Base-by-base conservation (phyloP, 2,797 vertebrate species). In the Champsocephalus gunnari region DNA sequence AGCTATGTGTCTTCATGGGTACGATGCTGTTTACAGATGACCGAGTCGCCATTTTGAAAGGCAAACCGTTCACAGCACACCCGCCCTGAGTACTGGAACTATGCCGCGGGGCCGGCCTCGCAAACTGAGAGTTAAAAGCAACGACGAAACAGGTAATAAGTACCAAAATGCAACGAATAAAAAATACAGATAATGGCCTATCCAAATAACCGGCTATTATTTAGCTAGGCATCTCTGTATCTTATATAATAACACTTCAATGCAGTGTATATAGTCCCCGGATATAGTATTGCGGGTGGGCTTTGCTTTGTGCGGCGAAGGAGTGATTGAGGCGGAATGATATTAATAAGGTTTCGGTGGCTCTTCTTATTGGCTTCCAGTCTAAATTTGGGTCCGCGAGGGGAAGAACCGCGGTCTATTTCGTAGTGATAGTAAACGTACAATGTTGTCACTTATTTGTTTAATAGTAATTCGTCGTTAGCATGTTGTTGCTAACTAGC, bases 31-130 rank as follows among this genome's bases (percentile, higher is more conserved):
- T 75, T 74, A 67, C 72, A 57, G 80, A 85, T 67, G 87, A 91
- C 73, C 73, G 85, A 81, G 86, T 87, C 94, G 93, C 95, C 95
- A 96, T 96, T 95, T 96, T 96, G 95, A 92, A 95, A 94, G 90
- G 84, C 92, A 85, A 90, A 86, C 82, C 90, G 94, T 92, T 94
- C 95, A 95, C 94, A 95, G 93, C 92, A 95, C 94, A 95, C 94
- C 94, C 94, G 86, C 90, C 74, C 90, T 77, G 87, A 94, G 90
- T 90, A 89, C 94, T 94, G 95, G 94, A 94, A 96, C 96, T 95
- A 98, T 98, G 97, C 97, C 97, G 97, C 97, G 96, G 96, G 97
- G 97, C 95, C 97, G 97, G 90, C 97, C 96, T 95, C 96, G 96
- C 90, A 97, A 97, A 95, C 89, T 94, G 92, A 94, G 94, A 95